These are phyloP conservation scores for Kradibia gibbosae DNA, from an alignment of 1,140 invertebrate genomes.

Conservation along the genomic window DNA sequence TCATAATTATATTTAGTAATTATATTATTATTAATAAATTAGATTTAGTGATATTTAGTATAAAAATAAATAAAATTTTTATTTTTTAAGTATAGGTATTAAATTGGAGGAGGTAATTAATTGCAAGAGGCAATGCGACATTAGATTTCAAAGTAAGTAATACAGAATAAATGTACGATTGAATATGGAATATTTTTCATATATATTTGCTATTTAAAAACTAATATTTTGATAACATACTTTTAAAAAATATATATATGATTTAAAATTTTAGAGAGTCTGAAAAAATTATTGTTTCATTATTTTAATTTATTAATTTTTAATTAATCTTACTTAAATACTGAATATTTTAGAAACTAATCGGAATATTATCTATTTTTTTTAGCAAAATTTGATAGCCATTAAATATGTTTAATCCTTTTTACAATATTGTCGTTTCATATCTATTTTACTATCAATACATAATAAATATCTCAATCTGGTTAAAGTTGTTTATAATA, in stretches of 20 bases:
- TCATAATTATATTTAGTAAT: too few relatives aligned
- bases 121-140: not conserved
- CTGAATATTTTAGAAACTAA: too few relatives aligned
- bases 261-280: not conserved
- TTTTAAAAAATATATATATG: not conserved
- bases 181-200: not conserved
- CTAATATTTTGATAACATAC: not conserved
- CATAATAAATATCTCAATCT: too few relatives aligned
- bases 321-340: not conserved
- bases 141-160: not conserved
- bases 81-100: not conserved
- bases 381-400: too few relatives aligned
- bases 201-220: too few relatives aligned
- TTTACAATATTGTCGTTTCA: too few relatives aligned
- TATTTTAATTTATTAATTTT: not conserved
- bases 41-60: too few relatives aligned
- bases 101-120: not conserved
- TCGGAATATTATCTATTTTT: too few relatives aligned
- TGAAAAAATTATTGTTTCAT: not conserved
- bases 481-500: too few relatives aligned
- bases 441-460: too few relatives aligned
- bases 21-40: too few relatives aligned
- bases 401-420: too few relatives aligned
- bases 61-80: not conserved
- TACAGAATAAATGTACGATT: not conserved